Base-by-base conservation (phyloP, 2,113 vertebrate species). In the Tychaedon coryphoeus region DNA sequence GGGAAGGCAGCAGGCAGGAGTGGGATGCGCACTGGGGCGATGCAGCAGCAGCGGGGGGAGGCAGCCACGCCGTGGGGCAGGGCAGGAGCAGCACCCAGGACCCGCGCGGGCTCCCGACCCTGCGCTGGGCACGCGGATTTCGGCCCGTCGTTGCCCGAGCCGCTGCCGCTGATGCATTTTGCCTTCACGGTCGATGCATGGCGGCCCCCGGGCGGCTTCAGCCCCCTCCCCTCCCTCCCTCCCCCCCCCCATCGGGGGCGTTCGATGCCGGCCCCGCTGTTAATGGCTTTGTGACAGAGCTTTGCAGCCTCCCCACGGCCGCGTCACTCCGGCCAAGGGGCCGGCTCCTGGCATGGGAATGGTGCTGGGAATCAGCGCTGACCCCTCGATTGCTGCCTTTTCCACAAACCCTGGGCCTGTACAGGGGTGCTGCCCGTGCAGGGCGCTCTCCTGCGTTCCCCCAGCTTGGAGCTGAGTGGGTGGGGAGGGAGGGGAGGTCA, bases 361-460 rank as follows among this genome's bases (percentile, higher is more conserved):
- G 2, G 45, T 1, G 67, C 50, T 29, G 62, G 25, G 38, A 82
- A 88, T 64, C 78, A 6, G 24, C 0, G 34, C 62, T 3, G 9
- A 26, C 3, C 29, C 56, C 70, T 62, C 60, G 0, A 2, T 1
- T 8, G 42, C 40, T 7, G 84, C 69, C 12, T 1, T 11, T 14
- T 1, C 5, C 56, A 1, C 3, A 2, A 5, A 22, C 9, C 58
- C 54, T 4, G 38, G 42, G 22, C 48, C 43, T 3, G 5, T 7
- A 0, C 0, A 3, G 54, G 50, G 54, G 36, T 9, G 54, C 23
- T 40, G 57, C 3, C 57, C 19, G 0, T 2, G 14, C 51, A 45
- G 61, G 75, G 31, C 4, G 9, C 29, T 66, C 38, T 81, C 47
- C 38, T 54, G 47, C 23, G 0, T 26, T 40, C 22, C 54, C 50